Percentiles rank a stretch among this genome's conserved stretches.
These are phyloP conservation scores for Diphyllodes magnificus DNA, from an alignment of 2,113 vertebrate genomes.

Conservation along the genomic window DNA sequence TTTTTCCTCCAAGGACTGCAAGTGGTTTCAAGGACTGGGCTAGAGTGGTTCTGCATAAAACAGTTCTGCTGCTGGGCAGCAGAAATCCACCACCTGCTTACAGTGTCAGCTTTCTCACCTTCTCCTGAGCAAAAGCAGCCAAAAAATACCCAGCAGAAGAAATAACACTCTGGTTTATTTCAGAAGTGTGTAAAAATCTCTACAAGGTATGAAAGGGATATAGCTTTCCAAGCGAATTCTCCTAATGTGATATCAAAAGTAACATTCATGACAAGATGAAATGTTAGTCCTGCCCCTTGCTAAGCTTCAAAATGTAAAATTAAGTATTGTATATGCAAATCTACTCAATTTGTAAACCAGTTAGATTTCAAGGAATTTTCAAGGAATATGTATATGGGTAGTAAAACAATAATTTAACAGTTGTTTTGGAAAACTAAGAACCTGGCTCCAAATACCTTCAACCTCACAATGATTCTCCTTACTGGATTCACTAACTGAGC, in stretches of 20 bases:
- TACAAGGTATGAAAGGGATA: background rate
- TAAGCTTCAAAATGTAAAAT: background rate
- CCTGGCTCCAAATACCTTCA: background rate
- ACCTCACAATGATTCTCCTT: background rate
- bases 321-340: background rate
- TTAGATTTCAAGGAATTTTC: background rate
- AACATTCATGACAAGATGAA: background rate
- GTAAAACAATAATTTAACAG: background rate
- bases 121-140: background rate
- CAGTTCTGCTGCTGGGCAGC: background rate
- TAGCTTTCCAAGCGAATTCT: background rate
- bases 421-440: background rate
- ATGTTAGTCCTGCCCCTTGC: background rate
- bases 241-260: background rate
- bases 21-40: background rate
- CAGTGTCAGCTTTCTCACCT: background rate
- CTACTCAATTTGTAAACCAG: background rate
- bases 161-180: background rate
- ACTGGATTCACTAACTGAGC: background rate
- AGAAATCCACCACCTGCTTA: background rate
- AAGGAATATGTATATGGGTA: background rate
- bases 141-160: background rate
- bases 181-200: background rate
- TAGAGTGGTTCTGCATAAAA: background rate
- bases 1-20: background rate